These are phyloP conservation scores for Sceliomorpha sp. DNA, from an alignment of 2,888 invertebrate genomes.

Conservation along the genomic window DNA sequence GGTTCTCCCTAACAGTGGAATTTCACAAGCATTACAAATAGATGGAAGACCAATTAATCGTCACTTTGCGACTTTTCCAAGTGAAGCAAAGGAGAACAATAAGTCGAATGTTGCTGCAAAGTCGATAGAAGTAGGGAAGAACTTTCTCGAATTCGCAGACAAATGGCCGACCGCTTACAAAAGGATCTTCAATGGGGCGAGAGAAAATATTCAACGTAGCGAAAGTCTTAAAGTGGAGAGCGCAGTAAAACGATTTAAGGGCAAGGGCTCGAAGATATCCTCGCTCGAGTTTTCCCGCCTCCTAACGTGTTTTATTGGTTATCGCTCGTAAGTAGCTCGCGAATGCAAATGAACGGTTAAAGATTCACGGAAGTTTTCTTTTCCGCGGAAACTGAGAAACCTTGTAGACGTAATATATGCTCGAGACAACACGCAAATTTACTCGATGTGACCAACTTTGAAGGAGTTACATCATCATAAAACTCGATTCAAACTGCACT, in stretches of 20 bases:
- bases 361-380: slow-evolving; percentile 3
- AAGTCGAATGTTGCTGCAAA: slow-evolving; percentile 27
- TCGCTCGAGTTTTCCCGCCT: slow-evolving; percentile 28
- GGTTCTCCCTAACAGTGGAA: too few species aligned
- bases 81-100: slow-evolving; percentile 26
- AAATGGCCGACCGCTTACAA: slow-evolving; percentile 32
- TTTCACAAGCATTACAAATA: too few species aligned
- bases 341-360: slow-evolving; percentile 6
- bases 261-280: slow-evolving; percentile 3
- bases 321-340: not conserved
- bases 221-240: slow-evolving; percentile 39
- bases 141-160: slow-evolving; percentile 30
- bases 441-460: slow-evolving; percentile 37
- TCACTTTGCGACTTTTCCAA: slow-evolving; percentile 13
- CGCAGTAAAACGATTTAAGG: slow-evolving; percentile 33
- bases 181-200: slow-evolving; percentile 52
- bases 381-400: slow-evolving; percentile 9
- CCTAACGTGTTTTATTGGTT: slow-evolving; percentile 5
- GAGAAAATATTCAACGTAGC: slow-evolving; percentile 53
- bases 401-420: slow-evolving; percentile 15
- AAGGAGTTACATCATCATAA: slow-evolving; percentile 37
- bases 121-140: slow-evolving; percentile 14
- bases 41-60: slow-evolving; percentile 9
- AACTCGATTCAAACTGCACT: slow-evolving; percentile 39
- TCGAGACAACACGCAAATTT: slow-evolving; percentile 23